Percentiles rank a stretch among this genome's conserved stretches.
These are phyloP conservation scores for Pharmacophagus antenor DNA, from an alignment of 2,888 invertebrate species.

Conservation along the genomic window DNA sequence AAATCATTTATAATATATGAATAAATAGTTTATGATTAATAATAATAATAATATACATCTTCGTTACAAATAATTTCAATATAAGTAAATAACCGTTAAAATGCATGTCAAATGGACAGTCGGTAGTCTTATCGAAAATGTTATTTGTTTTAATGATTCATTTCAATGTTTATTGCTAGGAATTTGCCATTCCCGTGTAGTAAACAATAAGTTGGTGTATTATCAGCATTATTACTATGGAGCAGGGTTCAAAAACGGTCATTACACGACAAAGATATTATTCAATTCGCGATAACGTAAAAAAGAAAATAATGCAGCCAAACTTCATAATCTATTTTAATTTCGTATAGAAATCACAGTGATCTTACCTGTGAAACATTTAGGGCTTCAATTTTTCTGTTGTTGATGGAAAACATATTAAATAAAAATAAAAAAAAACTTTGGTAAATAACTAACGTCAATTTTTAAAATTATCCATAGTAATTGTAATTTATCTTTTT, in stretches of 20 bases:
- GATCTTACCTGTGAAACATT: too few species aligned
- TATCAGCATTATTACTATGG: slow-evolving; percentile 29
- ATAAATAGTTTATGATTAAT: too few species aligned
- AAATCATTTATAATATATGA: too few species aligned
- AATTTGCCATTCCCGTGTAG: slow-evolving; percentile 24
- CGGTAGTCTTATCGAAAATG: slow-evolving; percentile 22
- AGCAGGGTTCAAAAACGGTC: slow-evolving; percentile 33
- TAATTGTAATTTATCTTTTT: too few species aligned
- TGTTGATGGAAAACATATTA: too few species aligned
- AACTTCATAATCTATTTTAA: background rate
- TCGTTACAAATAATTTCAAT: too few species aligned
- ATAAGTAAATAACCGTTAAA: slow-evolving; percentile 15
- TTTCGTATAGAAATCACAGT: background rate
- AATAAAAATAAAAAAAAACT: too few species aligned
- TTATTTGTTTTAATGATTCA: slow-evolving; percentile 26
- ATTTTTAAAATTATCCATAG: too few species aligned
- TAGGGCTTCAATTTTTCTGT: too few species aligned
- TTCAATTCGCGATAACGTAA: background rate
- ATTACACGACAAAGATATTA: slow-evolving; percentile 14
- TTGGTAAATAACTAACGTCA: too few species aligned
- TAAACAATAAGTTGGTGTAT: slow-evolving; percentile 22
- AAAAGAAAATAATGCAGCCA: background rate
- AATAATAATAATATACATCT: too few species aligned
- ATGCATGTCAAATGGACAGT: slow-evolving; percentile 16
- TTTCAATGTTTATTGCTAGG: slow-evolving; percentile 18